These are phyloP conservation scores for Actinernus sp. DNA, from an alignment of 92 coral and sea anemone genomes.

Conservation along the genomic window DNA sequence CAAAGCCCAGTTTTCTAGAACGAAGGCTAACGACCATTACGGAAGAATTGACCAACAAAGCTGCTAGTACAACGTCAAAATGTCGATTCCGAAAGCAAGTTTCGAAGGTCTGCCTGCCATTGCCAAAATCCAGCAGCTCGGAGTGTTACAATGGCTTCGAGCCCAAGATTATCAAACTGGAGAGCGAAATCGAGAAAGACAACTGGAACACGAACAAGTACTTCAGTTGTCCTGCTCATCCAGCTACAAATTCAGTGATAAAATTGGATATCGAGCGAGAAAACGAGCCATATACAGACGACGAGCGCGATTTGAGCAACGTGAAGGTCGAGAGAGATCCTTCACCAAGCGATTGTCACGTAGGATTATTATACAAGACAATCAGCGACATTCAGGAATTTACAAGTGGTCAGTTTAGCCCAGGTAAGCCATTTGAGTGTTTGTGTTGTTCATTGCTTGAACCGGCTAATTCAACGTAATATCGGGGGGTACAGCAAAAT, in stretches of 20 bases:
- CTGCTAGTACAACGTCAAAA: neutral
- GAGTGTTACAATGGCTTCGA: neutral
- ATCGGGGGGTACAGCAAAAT: too few relatives aligned
- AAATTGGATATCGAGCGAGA: too few relatives aligned
- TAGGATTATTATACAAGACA: neutral
- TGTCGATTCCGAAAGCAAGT: neutral
- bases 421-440: conserved; percentile 35
- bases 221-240: too few relatives aligned
- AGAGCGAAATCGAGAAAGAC: neutral
- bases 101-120: neutral
- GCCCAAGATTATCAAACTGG: conserved; percentile 9
- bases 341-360: neutral
- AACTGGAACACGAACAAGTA: conserved; percentile 9
- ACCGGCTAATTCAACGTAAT: too few relatives aligned
- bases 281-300: too few relatives aligned
- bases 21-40: conserved; percentile 59
- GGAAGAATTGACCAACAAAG: conserved; percentile 61
- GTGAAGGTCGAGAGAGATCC: neutral
- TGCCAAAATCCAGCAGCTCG: conserved; percentile 18
- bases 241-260: too few relatives aligned
- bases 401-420: conserved; percentile 54
- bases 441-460: neutral
- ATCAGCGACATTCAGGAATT: neutral
- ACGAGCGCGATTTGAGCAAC: neutral
- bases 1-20: conserved; percentile 1